Percentiles rank a stretch among this genome's conserved stretches.
These are phyloP conservation scores for Temnothorax curvispinosus DNA, from an alignment of 1,140 invertebrate species.

Conservation along the genomic window DNA sequence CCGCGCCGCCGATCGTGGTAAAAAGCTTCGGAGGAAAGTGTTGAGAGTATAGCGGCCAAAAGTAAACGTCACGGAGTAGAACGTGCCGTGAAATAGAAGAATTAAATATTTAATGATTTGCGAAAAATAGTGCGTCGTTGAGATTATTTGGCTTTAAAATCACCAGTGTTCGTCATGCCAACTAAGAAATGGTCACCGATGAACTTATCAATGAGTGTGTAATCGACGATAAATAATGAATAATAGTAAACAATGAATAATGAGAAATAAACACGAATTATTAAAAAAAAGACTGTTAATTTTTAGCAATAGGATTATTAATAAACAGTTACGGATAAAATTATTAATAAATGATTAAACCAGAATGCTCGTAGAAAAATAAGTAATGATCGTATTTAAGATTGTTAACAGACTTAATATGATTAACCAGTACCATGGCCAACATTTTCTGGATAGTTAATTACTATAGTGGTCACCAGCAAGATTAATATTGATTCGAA, in stretches of 20 bases:
- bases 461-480: not conserved
- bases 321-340: not conserved
- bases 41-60: not conserved
- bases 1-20: not conserved
- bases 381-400: not conserved
- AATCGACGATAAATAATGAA: not conserved
- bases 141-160: not conserved
- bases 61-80: not conserved
- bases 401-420: not conserved
- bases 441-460: not conserved
- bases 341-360: not conserved
- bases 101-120: not conserved
- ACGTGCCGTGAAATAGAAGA: not conserved
- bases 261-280: not conserved
- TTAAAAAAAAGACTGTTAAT: not conserved
- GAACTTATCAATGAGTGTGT: not conserved
- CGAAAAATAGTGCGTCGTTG: not conserved
- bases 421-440: not conserved
- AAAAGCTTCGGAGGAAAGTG: not conserved
- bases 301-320: not conserved
- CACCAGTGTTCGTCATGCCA: not conserved
- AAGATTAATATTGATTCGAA: slow-evolving; percentile 12
- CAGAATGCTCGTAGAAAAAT: not conserved
- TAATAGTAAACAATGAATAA: not conserved
- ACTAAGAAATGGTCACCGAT: not conserved